Percentiles rank a stretch among this genome's conserved stretches.
These are phyloP conservation scores for Poecile montanus DNA, from an alignment of 2,797 vertebrate species.

Conservation along the genomic window DNA sequence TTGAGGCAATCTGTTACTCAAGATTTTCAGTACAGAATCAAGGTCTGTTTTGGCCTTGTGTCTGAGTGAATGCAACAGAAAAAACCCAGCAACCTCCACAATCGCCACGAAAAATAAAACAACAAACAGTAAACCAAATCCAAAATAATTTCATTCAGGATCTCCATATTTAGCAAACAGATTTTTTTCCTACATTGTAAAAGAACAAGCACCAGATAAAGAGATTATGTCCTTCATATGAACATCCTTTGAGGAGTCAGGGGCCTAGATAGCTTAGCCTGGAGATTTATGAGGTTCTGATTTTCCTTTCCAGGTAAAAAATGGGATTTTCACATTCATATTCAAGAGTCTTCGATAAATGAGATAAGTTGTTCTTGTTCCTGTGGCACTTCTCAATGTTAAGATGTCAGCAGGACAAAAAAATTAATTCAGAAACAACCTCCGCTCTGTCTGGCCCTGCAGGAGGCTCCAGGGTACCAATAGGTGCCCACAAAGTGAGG, in stretches of 20 bases:
- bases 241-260: background rate
- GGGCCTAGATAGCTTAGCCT: background rate
- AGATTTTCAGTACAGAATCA: background rate
- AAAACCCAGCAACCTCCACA: rapidly evolving
- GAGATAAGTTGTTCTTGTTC: background rate
- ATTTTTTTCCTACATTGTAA: background rate
- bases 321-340: background rate
- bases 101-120: rapidly evolving
- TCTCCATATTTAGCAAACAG: background rate
- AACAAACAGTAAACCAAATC: rapidly evolving
- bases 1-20: background rate
- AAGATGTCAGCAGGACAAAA: background rate
- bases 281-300: background rate
- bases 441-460: background rate
- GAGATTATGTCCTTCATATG: background rate
- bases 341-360: background rate
- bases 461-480: background rate
- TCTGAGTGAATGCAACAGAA: background rate
- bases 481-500: rapidly evolving
- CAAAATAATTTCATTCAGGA: background rate
- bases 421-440: background rate
- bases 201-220: background rate
- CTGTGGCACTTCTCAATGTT: background rate
- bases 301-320: background rate
- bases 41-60: background rate